Evolutionary conservation across 2,113 vertebrate species (phyloP).

Genomic region (Phodopus roborovskii): DNA sequence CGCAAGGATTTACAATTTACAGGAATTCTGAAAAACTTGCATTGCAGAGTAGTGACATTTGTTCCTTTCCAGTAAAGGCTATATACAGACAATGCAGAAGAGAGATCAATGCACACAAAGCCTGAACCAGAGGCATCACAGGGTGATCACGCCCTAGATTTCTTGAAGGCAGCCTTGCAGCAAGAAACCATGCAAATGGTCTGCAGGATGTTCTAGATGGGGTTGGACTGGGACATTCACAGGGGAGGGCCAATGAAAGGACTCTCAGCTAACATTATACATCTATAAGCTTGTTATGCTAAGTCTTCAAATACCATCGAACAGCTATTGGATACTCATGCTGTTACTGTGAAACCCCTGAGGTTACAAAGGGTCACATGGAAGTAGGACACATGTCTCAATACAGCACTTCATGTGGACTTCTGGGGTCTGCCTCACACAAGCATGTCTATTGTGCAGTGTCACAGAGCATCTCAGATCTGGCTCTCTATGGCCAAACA

Average conservation of each 20-base stretch:
- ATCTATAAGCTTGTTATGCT: slow-evolving; percentile 39
- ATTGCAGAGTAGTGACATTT: neutral
- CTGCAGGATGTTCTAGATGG: slow-evolving; percentile 55
- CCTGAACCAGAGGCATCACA: neutral
- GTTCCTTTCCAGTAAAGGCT: slow-evolving; percentile 54
- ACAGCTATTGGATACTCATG: slow-evolving; percentile 62
- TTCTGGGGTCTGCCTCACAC: neutral
- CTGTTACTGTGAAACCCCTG: slow-evolving; percentile 84
- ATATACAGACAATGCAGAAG: neutral
- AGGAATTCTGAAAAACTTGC: slow-evolving; percentile 3
- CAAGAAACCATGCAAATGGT: slow-evolving; percentile 52
- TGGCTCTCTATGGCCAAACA: neutral
- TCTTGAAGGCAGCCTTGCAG: slow-evolving; percentile 26
- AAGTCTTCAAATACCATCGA: slow-evolving; percentile 17
- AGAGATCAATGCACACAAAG: slow-evolving; percentile 14
- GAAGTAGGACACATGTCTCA: slow-evolving; percentile 59
- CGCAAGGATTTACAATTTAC: neutral
- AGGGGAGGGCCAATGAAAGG: neutral
- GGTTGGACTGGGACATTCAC: slow-evolving; percentile 45
- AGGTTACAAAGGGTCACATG: slow-evolving; percentile 64
- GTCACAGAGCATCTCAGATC: neutral
- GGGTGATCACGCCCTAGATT: slow-evolving; percentile 30
- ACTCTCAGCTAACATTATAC: neutral
- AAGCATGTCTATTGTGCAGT: accelerated
- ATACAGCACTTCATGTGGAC: neutral